phyloP scores from a whole-genome alignment of 2,797 vertebrate genomes.

The Mus minutoides region DNA sequence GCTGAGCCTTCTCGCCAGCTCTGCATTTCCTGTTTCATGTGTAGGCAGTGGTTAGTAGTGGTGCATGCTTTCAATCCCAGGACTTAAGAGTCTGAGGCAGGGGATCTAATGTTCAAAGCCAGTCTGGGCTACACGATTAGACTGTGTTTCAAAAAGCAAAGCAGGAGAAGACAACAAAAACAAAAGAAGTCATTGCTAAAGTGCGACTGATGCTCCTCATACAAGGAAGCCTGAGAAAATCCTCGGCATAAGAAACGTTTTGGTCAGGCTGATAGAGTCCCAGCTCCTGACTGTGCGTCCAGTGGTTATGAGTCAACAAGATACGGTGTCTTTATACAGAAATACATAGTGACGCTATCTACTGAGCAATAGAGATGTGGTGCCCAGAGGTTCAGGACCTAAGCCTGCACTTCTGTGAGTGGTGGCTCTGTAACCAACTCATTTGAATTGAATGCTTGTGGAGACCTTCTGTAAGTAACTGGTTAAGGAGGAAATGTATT shows the following conservation, averaged over 20 bases:
- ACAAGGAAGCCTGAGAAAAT: neutral
- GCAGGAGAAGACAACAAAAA: neutral
- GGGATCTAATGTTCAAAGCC: neutral
- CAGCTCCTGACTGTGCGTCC: neutral
- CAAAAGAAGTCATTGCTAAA: neutral
- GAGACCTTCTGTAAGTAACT: neutral
- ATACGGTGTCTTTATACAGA: neutral
- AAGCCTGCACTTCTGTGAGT: neutral
- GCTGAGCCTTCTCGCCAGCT: neutral
- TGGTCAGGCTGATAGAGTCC: neutral
- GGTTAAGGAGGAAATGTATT: neutral
- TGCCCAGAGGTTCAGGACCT: neutral
- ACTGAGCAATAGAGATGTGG: neutral
- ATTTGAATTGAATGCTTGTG: neutral
- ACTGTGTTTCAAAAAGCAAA: neutral
- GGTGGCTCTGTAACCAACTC: neutral
- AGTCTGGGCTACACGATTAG: neutral
- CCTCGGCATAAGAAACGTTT: neutral
- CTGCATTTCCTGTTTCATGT: too few relatives aligned
- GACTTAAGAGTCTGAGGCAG: neutral
- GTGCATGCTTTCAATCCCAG: neutral
- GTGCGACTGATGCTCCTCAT: too few relatives aligned
- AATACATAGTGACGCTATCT: neutral
- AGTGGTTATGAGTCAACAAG: neutral
- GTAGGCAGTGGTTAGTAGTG: neutral